phyloP scores from a whole-genome alignment of 1,140 invertebrate species.

The Leptoteleia sp. region DNA sequence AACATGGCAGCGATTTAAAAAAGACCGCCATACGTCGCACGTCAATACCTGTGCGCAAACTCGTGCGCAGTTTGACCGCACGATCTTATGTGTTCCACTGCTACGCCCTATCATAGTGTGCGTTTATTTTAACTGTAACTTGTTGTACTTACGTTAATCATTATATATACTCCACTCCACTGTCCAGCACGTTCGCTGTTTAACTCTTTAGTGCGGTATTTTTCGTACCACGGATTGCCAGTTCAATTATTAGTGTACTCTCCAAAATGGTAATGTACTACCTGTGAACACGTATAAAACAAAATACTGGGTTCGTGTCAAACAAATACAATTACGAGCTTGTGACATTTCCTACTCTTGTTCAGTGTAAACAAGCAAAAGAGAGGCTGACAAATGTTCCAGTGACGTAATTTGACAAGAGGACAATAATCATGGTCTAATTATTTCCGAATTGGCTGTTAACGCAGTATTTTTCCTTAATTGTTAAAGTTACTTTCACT shows the following conservation, averaged over 20 bases:
- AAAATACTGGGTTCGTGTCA: neutral
- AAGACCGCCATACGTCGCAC: slow-evolving; percentile 44
- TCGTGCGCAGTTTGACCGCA: slow-evolving; percentile 48
- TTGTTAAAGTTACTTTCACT: slow-evolving; percentile 32
- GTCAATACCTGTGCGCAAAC: slow-evolving; percentile 66
- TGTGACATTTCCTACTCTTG: slow-evolving; percentile 24
- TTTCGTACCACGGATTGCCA: neutral
- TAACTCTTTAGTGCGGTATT: slow-evolving; percentile 1
- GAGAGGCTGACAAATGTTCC: slow-evolving; percentile 4
- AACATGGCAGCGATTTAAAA: slow-evolving; percentile 19
- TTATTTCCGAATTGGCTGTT: neutral
- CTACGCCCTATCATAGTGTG: slow-evolving; percentile 48
- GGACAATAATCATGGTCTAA: neutral
- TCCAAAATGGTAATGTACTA: slow-evolving; percentile 19
- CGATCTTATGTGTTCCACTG: slow-evolving; percentile 43
- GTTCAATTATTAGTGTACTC: too few species aligned
- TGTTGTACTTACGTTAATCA: slow-evolving; percentile 32
- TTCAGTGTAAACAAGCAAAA: neutral
- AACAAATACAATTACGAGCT: slow-evolving; percentile 4
- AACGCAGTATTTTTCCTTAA: too few species aligned
- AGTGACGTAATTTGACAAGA: slow-evolving; percentile 10
- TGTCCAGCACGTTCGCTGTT: slow-evolving; percentile 16
- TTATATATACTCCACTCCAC: slow-evolving; percentile 19
- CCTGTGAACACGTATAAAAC: too few species aligned
- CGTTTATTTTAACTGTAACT: slow-evolving; percentile 52